Evolutionary conservation across 2,888 invertebrate species (phyloP), one percentile per base, ranked within the genome.

Genomic region (Drosophila formosana): DNA sequence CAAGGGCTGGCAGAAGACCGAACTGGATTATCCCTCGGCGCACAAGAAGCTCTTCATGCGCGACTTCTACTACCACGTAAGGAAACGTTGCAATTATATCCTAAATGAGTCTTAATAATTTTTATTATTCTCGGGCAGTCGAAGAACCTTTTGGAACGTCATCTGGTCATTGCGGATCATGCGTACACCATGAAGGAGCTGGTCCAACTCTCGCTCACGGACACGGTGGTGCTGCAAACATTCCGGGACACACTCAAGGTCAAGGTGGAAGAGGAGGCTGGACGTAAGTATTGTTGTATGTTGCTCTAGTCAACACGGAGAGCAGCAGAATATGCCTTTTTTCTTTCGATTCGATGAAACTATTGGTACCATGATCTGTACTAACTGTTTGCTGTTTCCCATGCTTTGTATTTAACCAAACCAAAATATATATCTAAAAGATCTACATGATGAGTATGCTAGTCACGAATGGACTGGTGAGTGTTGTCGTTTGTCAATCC

Each of bases 21-120:
- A 95, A 91, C 93, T 95, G 61, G 94, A 94, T 75, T 95, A 95
- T 86, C 97, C 97, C 5, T 96, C 97, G 4, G 95, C 96, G 11
- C 95, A 96, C 92, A 97, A 97, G 92, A 97, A 97, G 89, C 93
- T 98, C 47, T 97, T 97, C 90, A 96, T 96, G 95, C 94, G 95
- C 71, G 96, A 96, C 74, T 97, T 94, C 90, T 94, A 95, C 70
- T 97, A 97, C 92, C 96, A 96, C 91, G 97, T 97, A 18, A 28
- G 28, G 3, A n/a, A 18, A 9, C 9, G 6, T 11, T 2, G 4
- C 32, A 2, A 9, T 8, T 9, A 3, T 2, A 32, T 30, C 18
- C 18, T 13, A n/a, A 43, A 30, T 23, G 9, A 32, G 6, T 13
- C 30, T 1, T 25, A 0, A 6, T 39, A 1, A n/a, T 32, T 1